Evolutionary conservation across 2,113 vertebrate genomes (phyloP).

Genomic region (Calyptommatus sinebrachiatus): DNA sequence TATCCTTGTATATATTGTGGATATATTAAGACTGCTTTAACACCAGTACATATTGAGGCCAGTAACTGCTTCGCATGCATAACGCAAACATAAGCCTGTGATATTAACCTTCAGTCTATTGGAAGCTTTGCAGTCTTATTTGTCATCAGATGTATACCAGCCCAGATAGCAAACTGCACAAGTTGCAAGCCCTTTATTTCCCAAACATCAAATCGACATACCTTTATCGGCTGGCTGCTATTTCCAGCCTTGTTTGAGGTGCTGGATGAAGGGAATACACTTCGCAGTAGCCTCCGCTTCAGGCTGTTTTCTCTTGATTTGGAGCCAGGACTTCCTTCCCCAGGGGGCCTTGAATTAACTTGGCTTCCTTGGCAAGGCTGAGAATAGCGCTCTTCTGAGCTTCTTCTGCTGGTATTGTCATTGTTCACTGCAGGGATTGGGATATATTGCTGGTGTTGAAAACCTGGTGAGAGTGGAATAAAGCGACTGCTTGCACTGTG

Average conservation of each 20-base stretch:
- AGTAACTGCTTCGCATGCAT: background rate
- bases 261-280: constrained; percentile 64
- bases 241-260: constrained; percentile 54
- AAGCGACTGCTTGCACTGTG: constrained; percentile 59
- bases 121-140: constrained; percentile 10
- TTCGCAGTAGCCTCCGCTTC: constrained; percentile 71
- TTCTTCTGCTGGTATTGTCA: constrained; percentile 68
- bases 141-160: constrained; percentile 4
- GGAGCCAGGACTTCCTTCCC: constrained; percentile 74
- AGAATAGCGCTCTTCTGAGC: constrained; percentile 76
- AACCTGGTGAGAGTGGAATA: constrained; percentile 53
- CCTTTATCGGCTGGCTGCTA: constrained; percentile 68
- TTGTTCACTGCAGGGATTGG: constrained; percentile 15
- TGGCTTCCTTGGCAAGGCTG: constrained; percentile 81
- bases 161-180: constrained; percentile 23
- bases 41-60: background rate
- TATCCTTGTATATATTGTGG: background rate
- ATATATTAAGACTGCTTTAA: background rate
- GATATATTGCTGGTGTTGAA: constrained; percentile 41
- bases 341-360: constrained; percentile 51
- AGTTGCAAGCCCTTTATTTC: accelerated
- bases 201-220: constrained; percentile 18
- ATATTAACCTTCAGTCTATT: constrained; percentile 22
- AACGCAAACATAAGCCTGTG: constrained; percentile 5
- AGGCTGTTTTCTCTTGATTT: constrained; percentile 72